Evolutionary conservation across 2,113 vertebrate species (phyloP).

Genomic region (Eupsittula cactorum): DNA sequence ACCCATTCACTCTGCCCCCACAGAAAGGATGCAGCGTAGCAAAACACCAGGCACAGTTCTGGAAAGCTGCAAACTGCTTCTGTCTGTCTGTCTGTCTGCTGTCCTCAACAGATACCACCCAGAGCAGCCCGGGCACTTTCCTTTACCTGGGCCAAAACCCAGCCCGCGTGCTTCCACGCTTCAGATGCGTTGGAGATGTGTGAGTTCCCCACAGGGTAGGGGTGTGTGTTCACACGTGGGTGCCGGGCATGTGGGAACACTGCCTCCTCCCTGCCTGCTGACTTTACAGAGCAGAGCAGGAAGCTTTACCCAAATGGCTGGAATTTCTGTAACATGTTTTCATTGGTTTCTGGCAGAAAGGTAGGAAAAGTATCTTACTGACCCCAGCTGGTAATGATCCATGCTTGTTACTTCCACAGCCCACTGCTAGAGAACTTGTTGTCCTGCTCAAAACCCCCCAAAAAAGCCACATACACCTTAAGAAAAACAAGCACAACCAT

Average conservation of each 20-base stretch:
- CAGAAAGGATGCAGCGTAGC: background rate
- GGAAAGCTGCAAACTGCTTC: background rate
- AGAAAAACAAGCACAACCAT: background rate
- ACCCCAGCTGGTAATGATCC: background rate
- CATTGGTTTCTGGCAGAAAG: background rate
- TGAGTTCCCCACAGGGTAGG: background rate
- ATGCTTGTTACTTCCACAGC: background rate
- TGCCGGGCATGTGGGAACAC: background rate
- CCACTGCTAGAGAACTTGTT: slow-evolving; percentile 4
- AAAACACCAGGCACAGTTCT: background rate
- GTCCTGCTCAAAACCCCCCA: background rate
- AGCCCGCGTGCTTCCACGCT: background rate
- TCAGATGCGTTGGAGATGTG: background rate
- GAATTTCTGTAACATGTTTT: background rate
- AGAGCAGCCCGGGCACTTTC: background rate
- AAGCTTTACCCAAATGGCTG: background rate
- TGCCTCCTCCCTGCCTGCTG: background rate
- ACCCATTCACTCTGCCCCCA: background rate
- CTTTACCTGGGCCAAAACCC: background rate
- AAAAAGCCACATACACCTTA: background rate
- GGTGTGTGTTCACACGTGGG: background rate
- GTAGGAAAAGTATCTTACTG: slow-evolving; percentile 21
- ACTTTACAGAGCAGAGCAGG: background rate
- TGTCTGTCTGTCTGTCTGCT: background rate
- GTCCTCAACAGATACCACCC: background rate